phyloP scores from a whole-genome alignment of 1,140 invertebrate species.

The Hypothenemus hampei region DNA sequence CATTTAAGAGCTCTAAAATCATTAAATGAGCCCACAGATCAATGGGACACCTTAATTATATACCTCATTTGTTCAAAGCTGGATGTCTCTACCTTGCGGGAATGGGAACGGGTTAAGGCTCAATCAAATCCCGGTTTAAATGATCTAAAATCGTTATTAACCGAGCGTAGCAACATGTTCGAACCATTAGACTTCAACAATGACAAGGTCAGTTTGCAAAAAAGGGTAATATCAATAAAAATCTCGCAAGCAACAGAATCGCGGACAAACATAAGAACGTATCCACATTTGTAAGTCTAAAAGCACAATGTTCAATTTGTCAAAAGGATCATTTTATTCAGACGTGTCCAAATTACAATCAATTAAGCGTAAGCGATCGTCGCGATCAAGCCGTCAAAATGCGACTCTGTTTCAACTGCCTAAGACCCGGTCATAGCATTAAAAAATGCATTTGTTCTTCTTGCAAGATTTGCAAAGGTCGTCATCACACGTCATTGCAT shows the following conservation, averaged over 20 bases:
- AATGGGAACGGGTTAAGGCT: conserved; percentile 2
- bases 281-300: background rate
- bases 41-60: conserved; percentile 11
- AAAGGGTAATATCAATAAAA: too few relatives aligned
- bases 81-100: background rate
- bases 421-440: background rate
- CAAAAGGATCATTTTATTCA: background rate
- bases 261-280: too few relatives aligned
- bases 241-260: too few relatives aligned
- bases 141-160: conserved; percentile 6
- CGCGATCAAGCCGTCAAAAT: background rate
- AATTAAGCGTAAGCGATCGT: background rate
- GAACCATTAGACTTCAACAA: conserved; percentile 7
- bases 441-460: background rate
- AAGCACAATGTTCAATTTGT: background rate
- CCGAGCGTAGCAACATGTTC: conserved; percentile 1
- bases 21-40: conserved; percentile 1
- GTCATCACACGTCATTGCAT: too few relatives aligned
- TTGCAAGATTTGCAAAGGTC: background rate
- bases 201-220: too few relatives aligned
- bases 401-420: background rate
- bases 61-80: background rate
- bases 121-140: conserved; percentile 2
- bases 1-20: conserved; percentile 1
- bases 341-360: background rate